Conservation (phyloP, 2,113 vertebrate species). For the Bos taurus region ARS-UCD2.0 NC_037341.1:74000001-74000500, state of each 20-base stretch:
- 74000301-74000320: background rate
- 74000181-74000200: no score
- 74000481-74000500: background rate
- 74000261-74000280: background rate
- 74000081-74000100: no score
- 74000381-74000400: background rate
- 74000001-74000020: no score
- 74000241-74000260: background rate
- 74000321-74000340: background rate
- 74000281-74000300: background rate
- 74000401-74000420: background rate
- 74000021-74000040: no score
- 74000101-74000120: no score
- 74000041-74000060: no score
- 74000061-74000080: no score
- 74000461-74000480: background rate
- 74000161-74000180: no score
- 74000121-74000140: no score
- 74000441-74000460: background rate
- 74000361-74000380: background rate
- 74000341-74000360: background rate
- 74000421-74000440: background rate
- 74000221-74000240: background rate
- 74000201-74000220: background rate
- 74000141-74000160: no score